Evolutionary conservation across 2,888 invertebrate species (phyloP).

Genomic region (Brachyopa scutellaris): DNA sequence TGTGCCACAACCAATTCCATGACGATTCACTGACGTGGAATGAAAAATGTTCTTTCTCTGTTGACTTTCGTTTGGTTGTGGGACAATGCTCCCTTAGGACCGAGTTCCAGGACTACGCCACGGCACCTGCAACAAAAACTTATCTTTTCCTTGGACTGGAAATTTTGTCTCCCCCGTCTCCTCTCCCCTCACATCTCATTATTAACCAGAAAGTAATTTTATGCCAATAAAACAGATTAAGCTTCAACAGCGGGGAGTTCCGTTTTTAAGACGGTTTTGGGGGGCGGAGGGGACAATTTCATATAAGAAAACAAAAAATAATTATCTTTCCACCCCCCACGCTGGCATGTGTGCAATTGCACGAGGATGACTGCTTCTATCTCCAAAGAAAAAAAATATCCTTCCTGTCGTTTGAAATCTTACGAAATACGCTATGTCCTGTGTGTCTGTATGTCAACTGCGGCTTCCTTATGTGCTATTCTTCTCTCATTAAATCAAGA

Average conservation of each 20-base stretch:
- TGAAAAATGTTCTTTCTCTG: constrained; percentile 3
- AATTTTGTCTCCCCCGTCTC: constrained; percentile 15
- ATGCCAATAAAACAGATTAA: constrained; percentile 71
- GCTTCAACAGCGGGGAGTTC: constrained; percentile 27
- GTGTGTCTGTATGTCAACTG: no score
- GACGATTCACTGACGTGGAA: constrained; percentile 71
- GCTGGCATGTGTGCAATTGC: constrained; percentile 46
- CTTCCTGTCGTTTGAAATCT: constrained; percentile 42
- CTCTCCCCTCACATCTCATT: neutral
- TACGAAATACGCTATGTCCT: constrained; percentile 23
- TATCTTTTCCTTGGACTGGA: constrained; percentile 20
- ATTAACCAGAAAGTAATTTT: constrained; percentile 59
- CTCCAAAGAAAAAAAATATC: constrained; percentile 37
- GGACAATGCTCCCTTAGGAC: constrained; percentile 41
- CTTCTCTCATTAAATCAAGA: constrained; percentile 61
- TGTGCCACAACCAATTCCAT: constrained; percentile 69
- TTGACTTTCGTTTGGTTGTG: constrained; percentile 30
- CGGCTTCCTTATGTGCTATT: constrained; percentile 48
- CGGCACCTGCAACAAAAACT: constrained; percentile 61
- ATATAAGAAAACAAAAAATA: constrained; percentile 62
- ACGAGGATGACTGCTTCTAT: constrained; percentile 21
- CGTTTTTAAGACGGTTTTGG: neutral
- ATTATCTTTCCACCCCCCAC: constrained; percentile 46
- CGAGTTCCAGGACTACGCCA: constrained; percentile 10
- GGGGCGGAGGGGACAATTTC: constrained; percentile 27